Evolutionary conservation across 2,888 invertebrate species (phyloP), one percentile per base, ranked within the genome.

Genomic region (Microctonus aethiopoides): DNA sequence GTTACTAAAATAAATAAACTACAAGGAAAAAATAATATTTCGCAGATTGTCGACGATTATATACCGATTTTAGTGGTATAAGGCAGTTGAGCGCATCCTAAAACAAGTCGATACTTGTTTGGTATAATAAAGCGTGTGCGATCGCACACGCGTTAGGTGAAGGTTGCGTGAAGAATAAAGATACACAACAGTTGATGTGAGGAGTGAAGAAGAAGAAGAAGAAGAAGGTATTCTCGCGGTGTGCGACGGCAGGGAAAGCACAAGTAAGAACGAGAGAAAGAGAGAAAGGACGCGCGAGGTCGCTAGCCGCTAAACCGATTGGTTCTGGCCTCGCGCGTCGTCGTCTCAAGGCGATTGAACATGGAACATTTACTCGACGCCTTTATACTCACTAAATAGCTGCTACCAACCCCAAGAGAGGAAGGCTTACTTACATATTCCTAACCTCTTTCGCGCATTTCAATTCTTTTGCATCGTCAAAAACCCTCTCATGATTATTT

Each of bases 251-350:
- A 20, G 26, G 34, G 32, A 52, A 51, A 64, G 60, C 29, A 13
- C 13, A 16, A 41, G 16, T 22, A 39, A 68, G 46, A 57, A 34
- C 41, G 46, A 57, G 24, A 11, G 65, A 56, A 61, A 61, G 24
- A 67, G 16, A 61, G 52, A 68, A 56, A 68, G 56, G 34, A 62
- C 26, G 36, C 52, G 52, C 72, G 76, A 76, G 76, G 76, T 76
- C 76, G 74, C 76, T 74, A 76, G 74, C 75, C 76, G 72, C 72
- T 76, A 74, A 67, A 76, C 72, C 72, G 75, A 76, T 76, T 75
- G 76, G 76, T 75, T 75, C 72, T 75, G 75, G 76, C 75, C 71
- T 76, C 73, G 73, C 73, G 70, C 70, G 71, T 6, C 56, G 26
- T 56, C 29, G 62, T 74, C 71, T 72, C 74, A 72, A 76, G 74